phyloP scores from a whole-genome alignment of 1,140 invertebrate species.

The Scylla paramamosain region DNA sequence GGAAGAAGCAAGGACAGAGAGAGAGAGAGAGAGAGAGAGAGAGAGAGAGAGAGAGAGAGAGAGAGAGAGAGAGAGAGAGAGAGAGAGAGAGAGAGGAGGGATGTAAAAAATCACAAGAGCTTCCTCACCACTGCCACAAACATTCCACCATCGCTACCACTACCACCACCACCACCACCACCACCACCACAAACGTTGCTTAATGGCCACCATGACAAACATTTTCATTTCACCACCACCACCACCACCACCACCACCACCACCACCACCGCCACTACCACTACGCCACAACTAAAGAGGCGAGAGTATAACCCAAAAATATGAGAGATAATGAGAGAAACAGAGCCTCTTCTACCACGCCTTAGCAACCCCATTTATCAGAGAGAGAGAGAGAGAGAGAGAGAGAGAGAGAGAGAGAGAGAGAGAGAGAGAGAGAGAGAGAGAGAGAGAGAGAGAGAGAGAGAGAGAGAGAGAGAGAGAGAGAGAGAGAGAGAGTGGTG shows the following conservation, averaged over 20 bases:
- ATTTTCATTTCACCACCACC: neutral
- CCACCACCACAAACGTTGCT: neutral
- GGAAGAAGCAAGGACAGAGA: neutral
- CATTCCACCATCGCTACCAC: neutral
- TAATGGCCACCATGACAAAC: neutral
- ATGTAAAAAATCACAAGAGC: neutral
- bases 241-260: neutral
- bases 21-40: neutral
- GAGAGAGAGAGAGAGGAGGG: conserved; percentile 7
- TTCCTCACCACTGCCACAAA: neutral
- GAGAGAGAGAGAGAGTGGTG: neutral
- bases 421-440: conserved; percentile 3
- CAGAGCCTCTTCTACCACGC: neutral
- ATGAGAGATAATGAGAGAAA: neutral
- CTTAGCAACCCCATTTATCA: neutral
- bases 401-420: conserved; percentile 3
- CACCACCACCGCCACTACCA: neutral
- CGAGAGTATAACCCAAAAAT: neutral
- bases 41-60: conserved; percentile 5
- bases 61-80: neutral
- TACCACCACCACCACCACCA: neutral
- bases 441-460: conserved; percentile 10
- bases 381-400: neutral
- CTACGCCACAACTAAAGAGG: neutral
- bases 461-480: conserved; percentile 6